A percentile compares a stretch with the other conserved stretches of the same genome.
phyloP scores from a whole-genome alignment of 2,113 vertebrate genomes.

The Isichthys henryi region DNA sequence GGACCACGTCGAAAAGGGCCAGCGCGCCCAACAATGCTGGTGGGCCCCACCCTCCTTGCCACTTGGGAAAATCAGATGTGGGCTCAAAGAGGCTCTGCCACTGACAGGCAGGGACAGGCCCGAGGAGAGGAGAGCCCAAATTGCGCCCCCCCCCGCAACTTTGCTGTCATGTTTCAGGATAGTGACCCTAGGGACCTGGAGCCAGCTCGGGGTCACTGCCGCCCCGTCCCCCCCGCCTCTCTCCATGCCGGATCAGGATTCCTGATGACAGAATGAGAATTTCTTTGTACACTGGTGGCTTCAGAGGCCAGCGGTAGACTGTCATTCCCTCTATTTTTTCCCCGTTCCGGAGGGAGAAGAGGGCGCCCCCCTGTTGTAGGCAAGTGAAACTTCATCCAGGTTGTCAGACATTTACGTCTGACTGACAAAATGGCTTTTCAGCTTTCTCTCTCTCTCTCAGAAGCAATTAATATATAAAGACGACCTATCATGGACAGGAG shows the following conservation, averaged over 20 bases:
- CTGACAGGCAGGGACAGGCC: slow-evolving; percentile 55
- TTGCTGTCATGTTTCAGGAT: slow-evolving; percentile 73
- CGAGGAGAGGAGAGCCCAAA: slow-evolving; percentile 40
- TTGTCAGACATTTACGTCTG: slow-evolving; percentile 59
- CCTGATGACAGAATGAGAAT: slow-evolving; percentile 67
- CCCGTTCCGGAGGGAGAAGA: neutral
- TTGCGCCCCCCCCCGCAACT: slow-evolving; percentile 54
- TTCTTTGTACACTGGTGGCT: slow-evolving; percentile 66
- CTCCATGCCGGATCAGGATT: slow-evolving; percentile 45
- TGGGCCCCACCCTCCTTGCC: slow-evolving; percentile 26
- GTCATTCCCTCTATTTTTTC: slow-evolving; percentile 18
- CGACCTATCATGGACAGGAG: slow-evolving; percentile 37
- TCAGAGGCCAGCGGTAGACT: slow-evolving; percentile 45
- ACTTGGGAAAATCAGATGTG: slow-evolving; percentile 49
- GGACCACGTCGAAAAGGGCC: neutral
- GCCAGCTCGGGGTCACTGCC: slow-evolving; percentile 58
- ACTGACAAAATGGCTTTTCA: slow-evolving; percentile 59
- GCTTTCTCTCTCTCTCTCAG: slow-evolving; percentile 39
- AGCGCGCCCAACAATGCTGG: neutral
- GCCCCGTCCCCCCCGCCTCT: slow-evolving; percentile 51
- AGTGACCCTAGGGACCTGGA: slow-evolving; percentile 55
- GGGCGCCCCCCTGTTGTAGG: slow-evolving; percentile 44
- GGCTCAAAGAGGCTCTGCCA: slow-evolving; percentile 49
- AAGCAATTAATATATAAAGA: slow-evolving; percentile 38
- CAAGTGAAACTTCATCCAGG: slow-evolving; percentile 55